A percentile compares a stretch with the other conserved stretches of the same genome.
These are phyloP conservation scores for Heliornis fulica DNA, from an alignment of 2,113 vertebrate species.

Conservation along the genomic window DNA sequence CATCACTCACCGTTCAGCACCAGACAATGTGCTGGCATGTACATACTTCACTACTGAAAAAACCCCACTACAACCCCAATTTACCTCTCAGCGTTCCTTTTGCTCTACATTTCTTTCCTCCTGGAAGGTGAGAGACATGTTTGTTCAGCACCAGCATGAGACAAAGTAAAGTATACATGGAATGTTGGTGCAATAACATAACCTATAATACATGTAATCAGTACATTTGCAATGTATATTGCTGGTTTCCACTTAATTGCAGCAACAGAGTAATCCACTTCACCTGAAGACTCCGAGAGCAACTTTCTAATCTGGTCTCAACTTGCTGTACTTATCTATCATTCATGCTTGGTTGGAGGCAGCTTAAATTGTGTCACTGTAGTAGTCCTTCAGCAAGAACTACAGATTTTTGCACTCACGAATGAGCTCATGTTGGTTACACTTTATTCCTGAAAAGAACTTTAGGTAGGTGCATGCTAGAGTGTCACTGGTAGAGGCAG, in stretches of 20 bases:
- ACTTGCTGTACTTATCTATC: not conserved
- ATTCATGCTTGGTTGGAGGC: not conserved
- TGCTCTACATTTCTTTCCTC: not conserved
- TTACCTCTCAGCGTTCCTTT: not conserved
- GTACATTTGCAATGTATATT: not conserved
- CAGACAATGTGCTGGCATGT: not conserved
- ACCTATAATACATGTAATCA: not conserved
- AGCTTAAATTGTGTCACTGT: not conserved
- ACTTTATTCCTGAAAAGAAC: not conserved
- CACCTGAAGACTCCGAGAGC: not conserved
- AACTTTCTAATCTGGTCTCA: not conserved
- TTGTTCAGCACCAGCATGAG: not conserved
- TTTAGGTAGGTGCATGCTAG: not conserved
- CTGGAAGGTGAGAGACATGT: not conserved
- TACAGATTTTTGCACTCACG: not conserved
- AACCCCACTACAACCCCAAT: not conserved
- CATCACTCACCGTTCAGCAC: not conserved
- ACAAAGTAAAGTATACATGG: not conserved
- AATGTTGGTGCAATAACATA: not conserved
- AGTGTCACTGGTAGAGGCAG: not conserved
- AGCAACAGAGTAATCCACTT: not conserved
- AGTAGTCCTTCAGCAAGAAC: not conserved
- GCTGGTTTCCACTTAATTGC: not conserved
- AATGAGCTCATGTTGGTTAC: not conserved
- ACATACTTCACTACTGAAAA: not conserved